Evolutionary conservation across 2,113 vertebrate species (phyloP), one percentile per base, ranked within the genome.

Genomic region (Procavia capensis): DNA sequence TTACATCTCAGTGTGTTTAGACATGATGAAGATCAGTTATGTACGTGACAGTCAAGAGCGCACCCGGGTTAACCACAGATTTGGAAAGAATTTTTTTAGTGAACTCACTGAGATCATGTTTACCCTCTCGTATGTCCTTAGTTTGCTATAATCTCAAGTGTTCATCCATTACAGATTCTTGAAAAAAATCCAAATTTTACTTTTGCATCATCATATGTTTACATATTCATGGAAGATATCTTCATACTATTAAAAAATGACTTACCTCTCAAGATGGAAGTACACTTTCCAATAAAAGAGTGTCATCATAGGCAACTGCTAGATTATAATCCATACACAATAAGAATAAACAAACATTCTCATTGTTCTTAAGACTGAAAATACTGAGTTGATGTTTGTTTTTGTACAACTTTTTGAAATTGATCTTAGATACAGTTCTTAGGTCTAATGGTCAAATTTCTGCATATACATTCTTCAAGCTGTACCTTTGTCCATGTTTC

Each of bases 331-430:
- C 63, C 43, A 25, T 83, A 9, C 29, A 34, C 13, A 68, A 43
- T 83, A 79, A 63, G 72, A 86, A 82, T 70, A 93, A 86, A 27
- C 75, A 59, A 72, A 88, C 54, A n/a, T 34, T 50, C 8, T 39
- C 17, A 54, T 61, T 93, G n/a, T 80, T 88, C 64, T 91, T 94
- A 17, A 74, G 43, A 91, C 74, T 75, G 57, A 85, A 91, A 80
- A 47, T 74, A 88, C 2, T 39, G 17, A 47, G 2, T 85, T 91
- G 66, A 41, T 90, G 47, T 47, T 76, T 86, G 39, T 43, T 85
- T 76, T 85, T 76, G 4, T 17, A 90, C 54, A 87, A 82, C 14
- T 64, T 11, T 75, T 81, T 70, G 24, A 64, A 80, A 72, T 70
- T 75, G 84, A 57, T 92, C n/a, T 90, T 63, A 80, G 68, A 25